phyloP scores from a whole-genome alignment of 2,797 vertebrate genomes.

The Hydrolagus colliei region DNA sequence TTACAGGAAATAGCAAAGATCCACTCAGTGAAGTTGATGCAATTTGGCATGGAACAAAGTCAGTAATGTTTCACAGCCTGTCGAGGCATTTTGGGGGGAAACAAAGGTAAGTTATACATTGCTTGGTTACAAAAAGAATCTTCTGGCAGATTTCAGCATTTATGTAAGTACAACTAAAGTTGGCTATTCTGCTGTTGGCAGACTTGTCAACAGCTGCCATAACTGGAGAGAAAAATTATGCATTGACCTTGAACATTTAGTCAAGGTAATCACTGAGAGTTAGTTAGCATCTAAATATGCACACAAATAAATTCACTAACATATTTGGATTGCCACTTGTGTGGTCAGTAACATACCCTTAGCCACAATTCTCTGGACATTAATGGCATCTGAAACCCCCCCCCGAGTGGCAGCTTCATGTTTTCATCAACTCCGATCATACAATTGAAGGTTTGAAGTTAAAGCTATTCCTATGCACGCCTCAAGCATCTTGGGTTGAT shows the following conservation, averaged over 20 bases:
- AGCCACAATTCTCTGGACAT: no score
- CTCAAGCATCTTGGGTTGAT: no score
- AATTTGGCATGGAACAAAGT: background rate
- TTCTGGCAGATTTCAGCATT: background rate
- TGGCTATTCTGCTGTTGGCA: background rate
- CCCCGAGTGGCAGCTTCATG: no score
- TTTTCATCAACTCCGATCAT: no score
- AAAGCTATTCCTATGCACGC: no score
- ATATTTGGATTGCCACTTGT: background rate
- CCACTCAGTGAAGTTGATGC: no score
- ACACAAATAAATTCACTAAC: background rate
- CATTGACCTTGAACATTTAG: background rate
- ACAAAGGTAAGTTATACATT: background rate
- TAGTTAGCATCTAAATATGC: background rate
- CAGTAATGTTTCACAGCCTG: background rate
- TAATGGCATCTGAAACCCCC: no score
- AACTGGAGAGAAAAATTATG: no score
- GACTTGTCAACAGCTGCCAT: background rate
- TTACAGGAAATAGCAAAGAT: no score
- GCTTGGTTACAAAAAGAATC: background rate
- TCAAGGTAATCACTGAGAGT: background rate
- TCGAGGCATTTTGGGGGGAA: background rate
- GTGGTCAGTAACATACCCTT: background rate
- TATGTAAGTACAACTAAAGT: background rate
- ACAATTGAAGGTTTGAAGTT: no score